Percentiles rank a stretch among this genome's conserved stretches.
phyloP scores from a whole-genome alignment of 2,113 vertebrate species.

The Semnornis frantzii region DNA sequence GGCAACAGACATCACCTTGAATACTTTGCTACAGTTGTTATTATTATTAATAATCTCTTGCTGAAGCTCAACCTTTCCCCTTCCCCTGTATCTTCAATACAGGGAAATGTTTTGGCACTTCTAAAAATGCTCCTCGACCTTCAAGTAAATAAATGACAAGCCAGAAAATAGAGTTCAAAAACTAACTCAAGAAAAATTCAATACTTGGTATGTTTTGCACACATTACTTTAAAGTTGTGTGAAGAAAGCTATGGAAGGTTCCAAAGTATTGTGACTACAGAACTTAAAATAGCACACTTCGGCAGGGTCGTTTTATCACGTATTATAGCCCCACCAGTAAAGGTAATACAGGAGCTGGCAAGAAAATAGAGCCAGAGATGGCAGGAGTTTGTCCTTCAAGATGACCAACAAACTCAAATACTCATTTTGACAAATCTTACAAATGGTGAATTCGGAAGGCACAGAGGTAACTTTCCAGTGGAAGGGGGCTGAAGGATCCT shows the following conservation, averaged over 20 bases:
- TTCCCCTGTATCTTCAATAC: fast-evolving
- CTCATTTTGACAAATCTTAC: background rate
- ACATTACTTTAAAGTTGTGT: background rate
- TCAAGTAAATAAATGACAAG: constrained; percentile 35
- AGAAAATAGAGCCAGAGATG: background rate
- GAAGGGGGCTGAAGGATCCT: background rate
- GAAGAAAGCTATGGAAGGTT: constrained; percentile 46
- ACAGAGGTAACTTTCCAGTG: background rate
- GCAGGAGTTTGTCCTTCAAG: background rate
- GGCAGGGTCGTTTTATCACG: background rate
- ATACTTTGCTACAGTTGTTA: background rate
- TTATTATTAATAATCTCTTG: background rate
- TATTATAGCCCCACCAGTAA: background rate
- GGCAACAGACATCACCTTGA: background rate
- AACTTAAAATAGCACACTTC: constrained; percentile 46
- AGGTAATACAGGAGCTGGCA: background rate
- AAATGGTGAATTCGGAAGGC: fast-evolving
- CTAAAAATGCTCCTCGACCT: background rate
- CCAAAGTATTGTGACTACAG: constrained; percentile 11
- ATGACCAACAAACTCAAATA: fast-evolving
- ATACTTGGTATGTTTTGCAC: background rate
- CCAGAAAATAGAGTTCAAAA: constrained; percentile 13
- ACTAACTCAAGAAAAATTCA: background rate
- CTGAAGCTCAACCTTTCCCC: background rate
- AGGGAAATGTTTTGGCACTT: background rate